Conservation (phyloP, 2,113 vertebrate genomes). For the Paraplagusia blochii region DNA sequence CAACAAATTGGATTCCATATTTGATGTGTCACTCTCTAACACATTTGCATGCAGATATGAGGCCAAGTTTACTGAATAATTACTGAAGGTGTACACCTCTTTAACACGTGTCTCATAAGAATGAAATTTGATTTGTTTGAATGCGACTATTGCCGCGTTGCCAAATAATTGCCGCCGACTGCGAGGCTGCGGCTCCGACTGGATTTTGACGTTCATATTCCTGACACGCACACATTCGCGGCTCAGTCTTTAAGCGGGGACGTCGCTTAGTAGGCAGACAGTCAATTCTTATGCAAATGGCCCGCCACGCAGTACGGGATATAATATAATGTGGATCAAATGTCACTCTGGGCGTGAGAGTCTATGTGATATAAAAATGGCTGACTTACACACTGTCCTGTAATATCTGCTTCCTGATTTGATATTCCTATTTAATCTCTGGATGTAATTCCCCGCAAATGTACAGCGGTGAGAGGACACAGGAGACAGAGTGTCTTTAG, state of each 20-base stretch:
- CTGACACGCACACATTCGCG: slow-evolving; percentile 62
- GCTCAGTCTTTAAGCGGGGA: slow-evolving; percentile 66
- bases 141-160: slow-evolving; percentile 77
- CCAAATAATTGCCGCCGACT: slow-evolving; percentile 80
- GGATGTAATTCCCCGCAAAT: slow-evolving; percentile 55
- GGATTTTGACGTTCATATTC: slow-evolving; percentile 70
- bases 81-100: slow-evolving; percentile 97
- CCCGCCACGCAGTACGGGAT: slow-evolving; percentile 52
- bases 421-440: slow-evolving; percentile 68
- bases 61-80: slow-evolving; percentile 91
- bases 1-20: slow-evolving; percentile 97
- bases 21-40: slow-evolving; percentile 97
- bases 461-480: slow-evolving; percentile 26
- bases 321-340: slow-evolving; percentile 77
- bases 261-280: slow-evolving; percentile 68
- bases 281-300: slow-evolving; percentile 78
- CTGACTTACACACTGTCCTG: slow-evolving; percentile 74
- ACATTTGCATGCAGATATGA: slow-evolving; percentile 93
- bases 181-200: slow-evolving; percentile 73
- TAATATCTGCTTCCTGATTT: slow-evolving; percentile 73
- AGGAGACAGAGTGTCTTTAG: slow-evolving; percentile 22
- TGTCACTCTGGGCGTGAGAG: slow-evolving; percentile 72
- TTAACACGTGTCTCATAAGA: slow-evolving; percentile 96
- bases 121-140: slow-evolving; percentile 94
- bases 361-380: slow-evolving; percentile 70